Conservation (phyloP, 2,888 invertebrate genomes). For the Podabrus alpinus region DNA sequence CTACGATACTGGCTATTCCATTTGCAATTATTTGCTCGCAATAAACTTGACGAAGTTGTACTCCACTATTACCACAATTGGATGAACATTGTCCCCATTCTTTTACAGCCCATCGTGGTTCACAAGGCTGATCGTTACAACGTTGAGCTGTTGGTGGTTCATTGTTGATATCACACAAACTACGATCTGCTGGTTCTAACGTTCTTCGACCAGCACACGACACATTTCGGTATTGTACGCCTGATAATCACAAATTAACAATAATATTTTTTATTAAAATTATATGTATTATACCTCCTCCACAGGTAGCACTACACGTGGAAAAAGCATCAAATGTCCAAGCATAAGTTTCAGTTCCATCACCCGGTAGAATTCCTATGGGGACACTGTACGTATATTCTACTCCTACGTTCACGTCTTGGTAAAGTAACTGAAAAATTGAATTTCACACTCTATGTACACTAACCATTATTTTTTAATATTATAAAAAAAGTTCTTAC, state of each 20-base stretch:
- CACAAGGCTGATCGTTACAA: constrained; percentile 79
- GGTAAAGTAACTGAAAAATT: constrained; percentile 70
- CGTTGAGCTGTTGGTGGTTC: constrained; percentile 72
- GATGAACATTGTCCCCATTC: constrained; percentile 83
- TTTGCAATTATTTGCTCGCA: constrained; percentile 80
- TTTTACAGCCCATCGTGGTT: constrained; percentile 77
- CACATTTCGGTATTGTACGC: constrained; percentile 76
- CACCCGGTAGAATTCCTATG: constrained; percentile 65
- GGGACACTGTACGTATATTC: constrained; percentile 91
- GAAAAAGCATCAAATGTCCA: constrained; percentile 83
- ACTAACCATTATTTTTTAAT: constrained; percentile 5
- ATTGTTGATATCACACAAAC: constrained; percentile 76
- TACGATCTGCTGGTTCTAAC: constrained; percentile 71
- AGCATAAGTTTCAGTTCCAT: constrained; percentile 74
- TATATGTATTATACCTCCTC: constrained; percentile 72
- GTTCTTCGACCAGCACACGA: constrained; percentile 78
- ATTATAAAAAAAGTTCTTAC: background rate
- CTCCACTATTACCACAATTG: constrained; percentile 78
- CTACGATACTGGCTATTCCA: constrained; percentile 72
- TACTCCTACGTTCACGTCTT: constrained; percentile 83
- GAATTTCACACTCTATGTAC: background rate
- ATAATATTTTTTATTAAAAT: background rate
- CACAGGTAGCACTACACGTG: constrained; percentile 84
- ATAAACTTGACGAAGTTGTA: constrained; percentile 70
- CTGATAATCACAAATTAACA: constrained; percentile 52